Conservation (phyloP, 1,140 invertebrate genomes). For the Hycleus cichorii region DNA sequence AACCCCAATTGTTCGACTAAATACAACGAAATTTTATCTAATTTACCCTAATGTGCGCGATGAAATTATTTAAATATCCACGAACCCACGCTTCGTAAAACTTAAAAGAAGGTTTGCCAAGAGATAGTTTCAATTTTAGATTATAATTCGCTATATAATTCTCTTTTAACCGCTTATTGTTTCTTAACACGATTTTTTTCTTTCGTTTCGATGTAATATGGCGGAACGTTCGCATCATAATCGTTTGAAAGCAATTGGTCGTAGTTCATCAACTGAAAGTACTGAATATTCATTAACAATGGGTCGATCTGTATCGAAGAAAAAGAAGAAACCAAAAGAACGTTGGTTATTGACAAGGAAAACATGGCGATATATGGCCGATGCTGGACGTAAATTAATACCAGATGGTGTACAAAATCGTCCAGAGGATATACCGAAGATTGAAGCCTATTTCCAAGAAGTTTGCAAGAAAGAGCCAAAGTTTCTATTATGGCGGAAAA, state of each 20-base stretch:
- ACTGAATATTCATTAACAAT: conserved; percentile 38
- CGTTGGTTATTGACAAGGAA: conserved; percentile 80
- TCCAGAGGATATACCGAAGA: conserved; percentile 64
- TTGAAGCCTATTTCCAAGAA: conserved; percentile 77
- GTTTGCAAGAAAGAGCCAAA: conserved; percentile 67
- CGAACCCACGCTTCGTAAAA: conserved; percentile 18
- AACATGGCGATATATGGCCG: conserved; percentile 85
- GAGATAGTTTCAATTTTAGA: conserved; percentile 23
- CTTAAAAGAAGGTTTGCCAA: conserved; percentile 19
- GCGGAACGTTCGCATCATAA: conserved; percentile 25
- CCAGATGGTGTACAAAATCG: conserved; percentile 66
- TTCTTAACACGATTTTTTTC: conserved; percentile 4
- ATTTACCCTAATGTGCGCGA: not conserved
- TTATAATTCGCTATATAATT: conserved; percentile 5
- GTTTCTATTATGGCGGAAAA: conserved; percentile 74
- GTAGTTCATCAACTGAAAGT: conserved; percentile 36
- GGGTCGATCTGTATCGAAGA: conserved; percentile 46
- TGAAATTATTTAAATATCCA: conserved; percentile 19
- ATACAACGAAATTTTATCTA: too few relatives aligned
- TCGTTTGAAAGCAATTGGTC: conserved; percentile 26
- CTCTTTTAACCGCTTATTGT: conserved; percentile 17
- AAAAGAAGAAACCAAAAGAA: conserved; percentile 54
- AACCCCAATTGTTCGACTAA: too few relatives aligned
- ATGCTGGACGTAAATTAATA: conserved; percentile 75
- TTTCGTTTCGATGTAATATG: conserved; percentile 19